Evolutionary conservation across 2,888 invertebrate species (phyloP).

Genomic region (Marronus borbonicus): DNA sequence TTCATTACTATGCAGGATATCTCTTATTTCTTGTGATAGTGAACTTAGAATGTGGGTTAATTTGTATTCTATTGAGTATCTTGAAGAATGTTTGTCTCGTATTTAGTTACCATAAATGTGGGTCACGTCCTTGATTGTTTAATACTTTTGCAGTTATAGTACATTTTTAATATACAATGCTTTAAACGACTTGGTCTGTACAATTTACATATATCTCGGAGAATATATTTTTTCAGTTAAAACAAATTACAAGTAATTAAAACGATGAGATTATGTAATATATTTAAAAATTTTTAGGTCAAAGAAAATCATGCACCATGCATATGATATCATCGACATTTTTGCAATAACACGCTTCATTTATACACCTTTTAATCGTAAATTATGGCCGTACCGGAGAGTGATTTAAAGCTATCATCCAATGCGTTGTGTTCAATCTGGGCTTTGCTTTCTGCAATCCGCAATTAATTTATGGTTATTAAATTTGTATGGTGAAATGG

Average conservation of each 20-base stretch:
- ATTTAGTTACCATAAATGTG: neutral
- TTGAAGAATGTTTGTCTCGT: no score
- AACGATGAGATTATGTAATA: conserved; percentile 23
- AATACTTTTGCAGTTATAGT: neutral
- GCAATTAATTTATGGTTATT: no score
- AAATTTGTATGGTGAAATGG: no score
- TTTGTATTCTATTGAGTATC: no score
- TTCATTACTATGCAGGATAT: no score
- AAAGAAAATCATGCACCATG: conserved; percentile 10
- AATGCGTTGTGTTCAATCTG: no score
- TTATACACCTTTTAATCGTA: neutral
- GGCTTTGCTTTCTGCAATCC: no score
- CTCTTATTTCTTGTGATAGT: no score
- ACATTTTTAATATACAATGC: neutral
- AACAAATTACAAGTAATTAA: conserved; percentile 25
- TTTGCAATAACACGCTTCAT: conserved; percentile 5
- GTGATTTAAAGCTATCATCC: no score
- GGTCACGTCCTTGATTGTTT: conserved; percentile 1
- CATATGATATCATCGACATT: conserved; percentile 34
- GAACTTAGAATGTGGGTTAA: no score
- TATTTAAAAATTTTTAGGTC: conserved; percentile 31
- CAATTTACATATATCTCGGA: neutral
- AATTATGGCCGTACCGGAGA: neutral
- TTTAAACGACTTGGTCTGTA: neutral
- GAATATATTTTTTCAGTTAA: conserved; percentile 7